phyloP scores from a whole-genome alignment of 64 coral and sea anemone genomes.

The Orbicella faveolata region DNA sequence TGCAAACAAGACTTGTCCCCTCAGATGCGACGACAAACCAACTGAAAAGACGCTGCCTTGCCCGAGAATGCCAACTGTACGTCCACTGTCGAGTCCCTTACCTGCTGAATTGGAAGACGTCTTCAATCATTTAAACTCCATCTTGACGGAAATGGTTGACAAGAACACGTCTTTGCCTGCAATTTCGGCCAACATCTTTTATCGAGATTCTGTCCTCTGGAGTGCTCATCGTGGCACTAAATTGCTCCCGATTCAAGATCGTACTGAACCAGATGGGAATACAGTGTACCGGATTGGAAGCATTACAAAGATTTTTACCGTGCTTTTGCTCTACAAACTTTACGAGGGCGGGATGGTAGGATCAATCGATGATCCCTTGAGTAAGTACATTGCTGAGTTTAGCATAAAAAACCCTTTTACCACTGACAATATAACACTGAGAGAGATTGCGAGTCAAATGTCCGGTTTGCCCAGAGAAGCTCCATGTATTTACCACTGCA shows the following conservation, averaged over 20 bases:
- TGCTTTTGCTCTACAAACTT: constrained; percentile 48
- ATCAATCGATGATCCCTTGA: constrained; percentile 55
- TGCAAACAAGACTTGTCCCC: no score
- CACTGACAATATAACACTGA: constrained; percentile 19
- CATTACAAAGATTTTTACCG: constrained; percentile 46
- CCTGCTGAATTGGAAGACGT: constrained; percentile 15
- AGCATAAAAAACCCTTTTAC: constrained; percentile 50
- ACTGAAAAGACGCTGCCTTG: neutral
- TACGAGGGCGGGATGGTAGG: constrained; percentile 10
- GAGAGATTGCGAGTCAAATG: constrained; percentile 51
- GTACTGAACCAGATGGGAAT: constrained; percentile 2
- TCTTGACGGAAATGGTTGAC: constrained; percentile 18
- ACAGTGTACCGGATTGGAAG: constrained; percentile 61
- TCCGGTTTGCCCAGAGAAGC: constrained; percentile 52
- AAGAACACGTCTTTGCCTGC: constrained; percentile 19
- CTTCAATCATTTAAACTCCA: constrained; percentile 4
- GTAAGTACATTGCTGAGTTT: constrained; percentile 40
- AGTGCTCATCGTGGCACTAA: constrained; percentile 34
- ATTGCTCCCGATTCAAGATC: neutral
- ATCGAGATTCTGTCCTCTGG: constrained; percentile 24
- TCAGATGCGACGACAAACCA: no score
- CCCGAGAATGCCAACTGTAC: constrained; percentile 20
- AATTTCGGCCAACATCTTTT: constrained; percentile 50
- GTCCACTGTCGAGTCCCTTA: constrained; percentile 31
- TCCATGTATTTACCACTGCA: constrained; percentile 34